phyloP scores from a whole-genome alignment of 2,113 vertebrate genomes.

The Cavia aperea region DNA sequence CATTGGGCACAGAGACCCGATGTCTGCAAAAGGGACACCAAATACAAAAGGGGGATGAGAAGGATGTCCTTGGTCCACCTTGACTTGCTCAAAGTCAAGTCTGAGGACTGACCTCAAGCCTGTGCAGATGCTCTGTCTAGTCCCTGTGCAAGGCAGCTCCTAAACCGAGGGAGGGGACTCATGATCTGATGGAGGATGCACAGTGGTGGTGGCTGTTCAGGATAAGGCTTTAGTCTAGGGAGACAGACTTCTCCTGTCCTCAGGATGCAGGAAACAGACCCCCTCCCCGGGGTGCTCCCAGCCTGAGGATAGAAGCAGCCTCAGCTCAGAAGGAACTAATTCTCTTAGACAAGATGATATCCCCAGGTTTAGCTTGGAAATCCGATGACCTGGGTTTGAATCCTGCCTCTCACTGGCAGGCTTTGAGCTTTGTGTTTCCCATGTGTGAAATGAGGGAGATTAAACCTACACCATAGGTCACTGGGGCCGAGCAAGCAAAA shows the following conservation, averaged over 20 bases:
- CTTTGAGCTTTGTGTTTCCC: not conserved
- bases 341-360: not conserved
- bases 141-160: not conserved
- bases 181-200: not conserved
- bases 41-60: not conserved
- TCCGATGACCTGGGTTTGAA: not conserved
- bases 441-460: not conserved
- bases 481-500: not conserved
- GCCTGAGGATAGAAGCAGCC: not conserved
- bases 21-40: conserved; percentile 8
- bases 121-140: fast-evolving
- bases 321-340: not conserved
- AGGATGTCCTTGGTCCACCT: fast-evolving
- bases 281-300: not conserved
- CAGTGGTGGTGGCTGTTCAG: too few relatives aligned
- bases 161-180: not conserved
- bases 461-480: not conserved
- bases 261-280: not conserved
- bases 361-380: not conserved
- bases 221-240: not conserved
- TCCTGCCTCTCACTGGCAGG: not conserved
- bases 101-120: not conserved
- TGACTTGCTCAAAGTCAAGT: not conserved
- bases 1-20: fast-evolving
- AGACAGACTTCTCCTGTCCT: not conserved